Percentiles rank a stretch among this genome's conserved stretches.
These are phyloP conservation scores for Lontra canadensis DNA, from an alignment of 2,113 vertebrate genomes.

Conservation along the genomic window DNA sequence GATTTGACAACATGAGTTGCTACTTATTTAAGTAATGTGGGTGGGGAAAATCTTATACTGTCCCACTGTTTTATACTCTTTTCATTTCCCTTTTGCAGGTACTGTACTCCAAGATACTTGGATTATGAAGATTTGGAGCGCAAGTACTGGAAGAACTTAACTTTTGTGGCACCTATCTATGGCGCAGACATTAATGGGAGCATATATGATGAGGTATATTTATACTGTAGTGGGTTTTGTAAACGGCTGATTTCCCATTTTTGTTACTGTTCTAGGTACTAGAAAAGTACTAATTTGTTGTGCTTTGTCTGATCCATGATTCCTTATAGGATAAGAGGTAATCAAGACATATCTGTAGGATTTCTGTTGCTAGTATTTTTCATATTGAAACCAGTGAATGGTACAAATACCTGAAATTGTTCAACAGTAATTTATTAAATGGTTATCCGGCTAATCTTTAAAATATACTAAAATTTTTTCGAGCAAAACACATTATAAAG, in stretches of 20 bases:
- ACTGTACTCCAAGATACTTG: slow-evolving; percentile 86
- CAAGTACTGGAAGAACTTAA: slow-evolving; percentile 91
- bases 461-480: background rate
- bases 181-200: slow-evolving; percentile 90
- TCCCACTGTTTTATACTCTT: background rate
- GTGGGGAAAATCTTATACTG: background rate
- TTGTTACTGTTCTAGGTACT: slow-evolving; percentile 48
- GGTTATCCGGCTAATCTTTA: background rate
- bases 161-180: slow-evolving; percentile 89
- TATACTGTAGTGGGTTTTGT: slow-evolving; percentile 59
- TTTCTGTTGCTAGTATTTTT: slow-evolving; percentile 35
- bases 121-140: slow-evolving; percentile 90
- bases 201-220: slow-evolving; percentile 89
- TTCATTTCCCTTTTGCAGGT: slow-evolving; percentile 79
- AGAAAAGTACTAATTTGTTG: slow-evolving; percentile 43
- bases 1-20: background rate
- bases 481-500: background rate
- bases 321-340: background rate
- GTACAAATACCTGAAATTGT: background rate
- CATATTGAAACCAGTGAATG: background rate
- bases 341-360: background rate
- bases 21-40: background rate
- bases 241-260: slow-evolving; percentile 39
- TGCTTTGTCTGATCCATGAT: background rate
- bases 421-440: background rate